phyloP scores from a whole-genome alignment of 2,797 vertebrate genomes.

The Oreochromis mossambicus region DNA sequence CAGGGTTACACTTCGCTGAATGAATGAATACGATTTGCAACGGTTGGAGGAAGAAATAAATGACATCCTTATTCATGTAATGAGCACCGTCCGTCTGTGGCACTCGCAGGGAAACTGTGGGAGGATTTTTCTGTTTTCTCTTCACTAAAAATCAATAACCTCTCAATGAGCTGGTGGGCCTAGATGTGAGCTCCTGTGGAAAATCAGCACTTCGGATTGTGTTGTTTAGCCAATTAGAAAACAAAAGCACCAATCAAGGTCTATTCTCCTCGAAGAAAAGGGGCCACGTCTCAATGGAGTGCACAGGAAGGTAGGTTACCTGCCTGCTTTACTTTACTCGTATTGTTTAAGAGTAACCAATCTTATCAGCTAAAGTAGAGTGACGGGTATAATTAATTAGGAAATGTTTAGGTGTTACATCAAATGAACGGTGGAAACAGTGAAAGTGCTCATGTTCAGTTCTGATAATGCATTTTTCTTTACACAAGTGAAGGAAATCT shows the following conservation, averaged over 20 bases:
- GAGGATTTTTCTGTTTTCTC: slow-evolving; percentile 32
- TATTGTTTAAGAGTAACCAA: slow-evolving; percentile 20
- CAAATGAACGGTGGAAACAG: slow-evolving; percentile 23
- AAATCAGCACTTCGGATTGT: slow-evolving; percentile 6
- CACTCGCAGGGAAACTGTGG: slow-evolving; percentile 15
- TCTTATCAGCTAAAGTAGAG: slow-evolving; percentile 47
- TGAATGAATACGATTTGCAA: neutral
- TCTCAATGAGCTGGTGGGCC: slow-evolving; percentile 33
- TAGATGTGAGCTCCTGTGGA: neutral
- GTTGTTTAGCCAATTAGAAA: slow-evolving; percentile 18
- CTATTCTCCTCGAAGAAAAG: slow-evolving; percentile 13
- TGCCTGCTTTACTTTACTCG: neutral
- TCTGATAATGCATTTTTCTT: slow-evolving; percentile 28
- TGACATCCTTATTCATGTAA: slow-evolving; percentile 19
- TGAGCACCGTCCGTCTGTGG: slow-evolving; percentile 22
- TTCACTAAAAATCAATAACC: slow-evolving; percentile 40
- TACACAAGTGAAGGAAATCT: neutral
- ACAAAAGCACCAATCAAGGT: neutral
- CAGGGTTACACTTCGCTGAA: neutral
- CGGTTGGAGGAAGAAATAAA: neutral
- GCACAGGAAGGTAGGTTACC: neutral
- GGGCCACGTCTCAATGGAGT: neutral
- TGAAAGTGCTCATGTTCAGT: slow-evolving; percentile 2
- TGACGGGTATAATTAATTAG: slow-evolving; percentile 39
- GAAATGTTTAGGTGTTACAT: slow-evolving; percentile 12